phyloP scores from a whole-genome alignment of 2,888 invertebrate species.

The Leptothorax acervorum region DNA sequence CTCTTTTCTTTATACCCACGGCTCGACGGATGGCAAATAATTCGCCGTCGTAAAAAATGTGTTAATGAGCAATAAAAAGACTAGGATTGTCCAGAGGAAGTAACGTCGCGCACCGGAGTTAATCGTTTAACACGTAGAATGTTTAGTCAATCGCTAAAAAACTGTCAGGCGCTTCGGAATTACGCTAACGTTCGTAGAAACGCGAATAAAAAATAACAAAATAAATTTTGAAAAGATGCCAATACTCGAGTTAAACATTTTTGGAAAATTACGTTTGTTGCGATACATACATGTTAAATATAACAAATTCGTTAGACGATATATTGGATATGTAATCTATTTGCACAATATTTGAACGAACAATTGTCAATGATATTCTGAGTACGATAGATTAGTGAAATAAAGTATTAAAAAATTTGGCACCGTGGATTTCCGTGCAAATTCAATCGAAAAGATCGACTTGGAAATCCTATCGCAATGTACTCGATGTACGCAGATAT shows the following conservation, averaged over 20 bases:
- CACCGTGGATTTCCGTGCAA: constrained; percentile 65
- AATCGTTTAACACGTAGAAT: constrained; percentile 9
- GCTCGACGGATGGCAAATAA: constrained; percentile 16
- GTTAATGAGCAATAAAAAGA: constrained; percentile 16
- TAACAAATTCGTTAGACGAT: background rate
- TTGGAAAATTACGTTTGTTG: background rate
- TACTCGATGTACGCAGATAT: constrained; percentile 44
- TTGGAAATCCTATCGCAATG: constrained; percentile 31
- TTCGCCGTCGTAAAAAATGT: background rate
- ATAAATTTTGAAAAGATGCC: background rate
- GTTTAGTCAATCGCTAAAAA: constrained; percentile 19
- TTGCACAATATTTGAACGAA: background rate
- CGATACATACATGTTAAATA: constrained; percentile 6
- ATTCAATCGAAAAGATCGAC: constrained; percentile 61
- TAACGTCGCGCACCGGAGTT: constrained; percentile 7
- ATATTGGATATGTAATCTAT: background rate
- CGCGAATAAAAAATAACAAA: background rate
- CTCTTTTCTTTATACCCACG: background rate
- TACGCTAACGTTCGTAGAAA: background rate
- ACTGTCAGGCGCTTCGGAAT: background rate
- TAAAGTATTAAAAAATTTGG: constrained; percentile 63
- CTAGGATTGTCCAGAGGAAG: constrained; percentile 3
- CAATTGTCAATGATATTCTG: background rate
- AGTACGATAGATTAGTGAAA: constrained; percentile 33
- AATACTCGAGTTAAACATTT: background rate